These are phyloP conservation scores for Artemia sinica DNA, from an alignment of 2,888 invertebrate species.

Conservation along the genomic window DNA sequence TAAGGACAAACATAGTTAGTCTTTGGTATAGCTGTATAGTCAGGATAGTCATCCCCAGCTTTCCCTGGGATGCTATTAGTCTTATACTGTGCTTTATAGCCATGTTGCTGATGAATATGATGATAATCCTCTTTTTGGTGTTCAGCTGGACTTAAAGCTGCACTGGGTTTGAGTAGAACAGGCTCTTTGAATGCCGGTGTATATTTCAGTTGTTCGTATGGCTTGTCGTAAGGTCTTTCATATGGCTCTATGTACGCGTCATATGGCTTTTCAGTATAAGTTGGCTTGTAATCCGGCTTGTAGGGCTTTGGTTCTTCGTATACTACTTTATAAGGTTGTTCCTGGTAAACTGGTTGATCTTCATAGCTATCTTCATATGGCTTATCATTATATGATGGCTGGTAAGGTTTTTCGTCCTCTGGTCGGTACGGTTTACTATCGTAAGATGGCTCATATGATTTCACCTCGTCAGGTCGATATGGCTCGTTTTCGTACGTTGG, in stretches of 20 bases:
- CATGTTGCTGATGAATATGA: background rate
- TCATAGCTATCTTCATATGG: background rate
- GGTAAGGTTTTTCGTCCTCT: background rate
- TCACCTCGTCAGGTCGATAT: background rate
- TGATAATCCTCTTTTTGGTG: slow-evolving; percentile 10
- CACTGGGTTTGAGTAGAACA: background rate
- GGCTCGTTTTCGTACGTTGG: slow-evolving; percentile 9
- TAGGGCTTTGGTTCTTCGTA: slow-evolving; percentile 15
- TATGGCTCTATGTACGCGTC: background rate
- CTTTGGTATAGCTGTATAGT: slow-evolving; percentile 11
- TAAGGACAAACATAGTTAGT: background rate
- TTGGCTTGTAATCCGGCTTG: slow-evolving; percentile 18
- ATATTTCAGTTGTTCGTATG: background rate
- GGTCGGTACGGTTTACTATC: background rate
- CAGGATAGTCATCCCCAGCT: background rate
- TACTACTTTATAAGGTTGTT: slow-evolving; percentile 12
- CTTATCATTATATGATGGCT: background rate
- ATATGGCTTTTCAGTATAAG: background rate
- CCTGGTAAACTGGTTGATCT: background rate
- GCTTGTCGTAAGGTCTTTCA: slow-evolving; percentile 12
- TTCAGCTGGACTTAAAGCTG: slow-evolving; percentile 1
- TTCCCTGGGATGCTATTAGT: background rate
- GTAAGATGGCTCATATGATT: background rate
- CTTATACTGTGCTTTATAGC: slow-evolving; percentile 2
- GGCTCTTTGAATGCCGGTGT: background rate